These are phyloP conservation scores for Drosophila neutralis DNA, from an alignment of 2,888 invertebrate species.

Conservation along the genomic window DNA sequence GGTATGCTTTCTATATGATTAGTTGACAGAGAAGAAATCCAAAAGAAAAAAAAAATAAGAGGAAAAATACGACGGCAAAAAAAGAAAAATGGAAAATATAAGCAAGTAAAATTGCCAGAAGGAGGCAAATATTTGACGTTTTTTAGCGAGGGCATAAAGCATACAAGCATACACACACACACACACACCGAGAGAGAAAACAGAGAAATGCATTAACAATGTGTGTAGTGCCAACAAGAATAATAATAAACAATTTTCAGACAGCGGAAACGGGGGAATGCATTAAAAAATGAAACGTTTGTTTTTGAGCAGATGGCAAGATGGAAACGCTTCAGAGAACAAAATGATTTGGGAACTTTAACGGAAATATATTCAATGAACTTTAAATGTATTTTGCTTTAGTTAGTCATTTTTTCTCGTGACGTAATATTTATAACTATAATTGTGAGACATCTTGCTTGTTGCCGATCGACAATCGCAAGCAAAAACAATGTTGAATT, in stretches of 20 bases:
- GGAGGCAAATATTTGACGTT: conserved; percentile 48
- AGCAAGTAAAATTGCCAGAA: conserved; percentile 42
- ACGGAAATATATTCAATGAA: neutral
- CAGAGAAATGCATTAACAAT: conserved; percentile 38
- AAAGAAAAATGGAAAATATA: conserved; percentile 40
- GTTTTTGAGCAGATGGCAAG: neutral
- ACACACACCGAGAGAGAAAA: neutral
- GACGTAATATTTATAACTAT: neutral
- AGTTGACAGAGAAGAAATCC: conserved; percentile 63
- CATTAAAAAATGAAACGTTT: conserved; percentile 24
- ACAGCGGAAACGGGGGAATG: conserved; percentile 5
- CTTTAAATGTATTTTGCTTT: neutral
- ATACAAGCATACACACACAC: neutral
- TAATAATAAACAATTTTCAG: conserved; percentile 32
- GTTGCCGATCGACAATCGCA: neutral
- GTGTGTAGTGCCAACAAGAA: conserved; percentile 35
- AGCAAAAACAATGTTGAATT: neutral
- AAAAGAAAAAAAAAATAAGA: neutral
- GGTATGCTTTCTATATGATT: conserved; percentile 72
- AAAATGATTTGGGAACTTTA: neutral
- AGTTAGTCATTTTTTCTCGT: neutral
- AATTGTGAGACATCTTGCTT: neutral
- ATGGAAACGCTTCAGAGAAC: neutral
- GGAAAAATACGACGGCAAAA: conserved; percentile 1
- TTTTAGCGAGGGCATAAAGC: neutral